Conservation (phyloP, 2,888 invertebrate genomes). For the Stenotaenia linearis region DNA sequence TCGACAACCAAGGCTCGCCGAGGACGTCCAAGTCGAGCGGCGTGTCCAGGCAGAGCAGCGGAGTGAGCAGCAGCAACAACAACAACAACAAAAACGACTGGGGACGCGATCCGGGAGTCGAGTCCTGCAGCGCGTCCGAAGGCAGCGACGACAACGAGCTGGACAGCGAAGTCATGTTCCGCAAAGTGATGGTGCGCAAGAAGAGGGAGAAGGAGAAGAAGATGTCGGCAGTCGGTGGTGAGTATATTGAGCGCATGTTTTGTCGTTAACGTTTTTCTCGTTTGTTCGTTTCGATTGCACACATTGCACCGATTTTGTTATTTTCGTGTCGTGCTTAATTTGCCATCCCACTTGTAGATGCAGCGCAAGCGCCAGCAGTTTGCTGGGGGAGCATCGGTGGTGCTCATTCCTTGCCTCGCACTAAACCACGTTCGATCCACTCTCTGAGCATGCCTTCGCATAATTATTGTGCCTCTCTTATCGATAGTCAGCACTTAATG, state of each 20-base stretch:
- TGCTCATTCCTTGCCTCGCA: constrained; percentile 21
- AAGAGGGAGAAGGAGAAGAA: constrained; percentile 29
- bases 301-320: background rate
- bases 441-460: constrained; percentile 28
- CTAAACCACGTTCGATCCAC: constrained; percentile 24
- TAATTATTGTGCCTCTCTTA: background rate
- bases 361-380: background rate
- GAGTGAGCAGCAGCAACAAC: constrained; percentile 34
- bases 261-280: background rate
- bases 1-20: constrained; percentile 33
- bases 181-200: constrained; percentile 58
- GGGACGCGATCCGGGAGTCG: background rate
- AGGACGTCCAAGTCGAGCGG: constrained; percentile 36
- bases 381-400: constrained; percentile 27
- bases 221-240: background rate
- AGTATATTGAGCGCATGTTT: background rate
- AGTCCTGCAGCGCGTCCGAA: constrained; percentile 31
- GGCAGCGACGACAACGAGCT: constrained; percentile 32
- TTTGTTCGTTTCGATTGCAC: background rate
- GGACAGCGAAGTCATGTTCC: constrained; percentile 55
- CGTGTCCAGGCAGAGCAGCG: constrained; percentile 34
- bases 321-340: background rate
- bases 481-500: background rate
- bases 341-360: background rate
- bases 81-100: constrained; percentile 28